Conservation (phyloP, 2,113 vertebrate genomes). For the Bothrops jararaca region DNA sequence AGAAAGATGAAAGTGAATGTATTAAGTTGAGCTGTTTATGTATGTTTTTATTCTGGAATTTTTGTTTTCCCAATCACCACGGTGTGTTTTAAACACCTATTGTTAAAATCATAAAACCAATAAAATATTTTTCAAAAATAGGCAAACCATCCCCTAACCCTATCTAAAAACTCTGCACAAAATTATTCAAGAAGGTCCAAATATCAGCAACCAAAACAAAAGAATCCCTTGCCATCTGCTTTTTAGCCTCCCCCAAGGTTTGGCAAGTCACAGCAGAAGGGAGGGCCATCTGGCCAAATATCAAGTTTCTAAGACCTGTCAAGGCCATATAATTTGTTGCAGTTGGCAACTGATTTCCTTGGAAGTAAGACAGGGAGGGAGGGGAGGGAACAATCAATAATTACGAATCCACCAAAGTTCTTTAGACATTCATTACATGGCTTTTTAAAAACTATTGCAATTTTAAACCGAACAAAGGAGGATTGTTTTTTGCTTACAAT, state of each 20-base stretch:
- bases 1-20: too few relatives aligned
- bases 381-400: not conserved
- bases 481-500: not conserved
- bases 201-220: not conserved
- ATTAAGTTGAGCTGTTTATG: too few relatives aligned
- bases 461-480: not conserved
- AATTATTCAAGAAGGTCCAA: not conserved
- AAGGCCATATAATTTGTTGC: not conserved
- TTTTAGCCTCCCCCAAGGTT: not conserved
- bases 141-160: too few relatives aligned
- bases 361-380: not conserved
- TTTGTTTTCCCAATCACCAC: too few relatives aligned
- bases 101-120: too few relatives aligned
- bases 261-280: not conserved
- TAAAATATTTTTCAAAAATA: too few relatives aligned
- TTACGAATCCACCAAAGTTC: not conserved
- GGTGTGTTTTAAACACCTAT: too few relatives aligned
- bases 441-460: not conserved
- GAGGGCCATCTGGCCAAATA: not conserved
- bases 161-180: not conserved
- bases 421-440: not conserved
- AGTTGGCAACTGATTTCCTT: not conserved
- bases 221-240: not conserved
- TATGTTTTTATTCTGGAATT: too few relatives aligned
- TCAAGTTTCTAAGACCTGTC: conserved; percentile 9